These are phyloP conservation scores for Adelges cooleyi DNA, from an alignment of 1,140 invertebrate genomes.

Conservation along the genomic window DNA sequence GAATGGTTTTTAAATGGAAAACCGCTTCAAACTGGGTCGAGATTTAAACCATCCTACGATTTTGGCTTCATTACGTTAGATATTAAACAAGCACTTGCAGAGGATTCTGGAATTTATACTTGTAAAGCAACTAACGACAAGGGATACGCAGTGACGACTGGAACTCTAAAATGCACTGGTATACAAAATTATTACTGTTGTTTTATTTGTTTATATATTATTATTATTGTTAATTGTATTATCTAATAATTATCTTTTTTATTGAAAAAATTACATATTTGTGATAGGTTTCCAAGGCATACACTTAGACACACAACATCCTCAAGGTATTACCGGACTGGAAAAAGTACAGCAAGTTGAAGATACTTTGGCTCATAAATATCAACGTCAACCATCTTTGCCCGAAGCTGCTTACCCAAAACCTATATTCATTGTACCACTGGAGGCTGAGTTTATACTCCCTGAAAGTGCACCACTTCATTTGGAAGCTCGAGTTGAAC, in stretches of 20 bases:
- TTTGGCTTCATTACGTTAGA: constrained; percentile 80
- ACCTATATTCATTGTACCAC: constrained; percentile 74
- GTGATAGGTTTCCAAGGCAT: constrained; percentile 52
- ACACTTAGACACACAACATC: constrained; percentile 78
- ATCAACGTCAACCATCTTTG: constrained; percentile 47
- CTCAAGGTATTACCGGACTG: constrained; percentile 70
- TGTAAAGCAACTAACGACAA: constrained; percentile 85
- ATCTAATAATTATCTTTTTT: too few relatives aligned
- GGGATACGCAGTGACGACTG: constrained; percentile 75
- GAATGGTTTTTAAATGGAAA: constrained; percentile 85
- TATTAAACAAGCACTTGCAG: constrained; percentile 64
- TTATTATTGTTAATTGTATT: too few relatives aligned
- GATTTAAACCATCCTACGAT: constrained; percentile 75
- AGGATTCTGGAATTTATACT: constrained; percentile 83
- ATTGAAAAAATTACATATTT: too few relatives aligned
- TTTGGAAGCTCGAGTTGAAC: constrained; percentile 86
- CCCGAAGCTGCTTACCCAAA: constrained; percentile 69
- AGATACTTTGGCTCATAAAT: constrained; percentile 57
- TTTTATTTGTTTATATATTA: background rate
- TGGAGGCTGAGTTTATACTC: constrained; percentile 69
- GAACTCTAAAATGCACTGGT: constrained; percentile 67
- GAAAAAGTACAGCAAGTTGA: constrained; percentile 77
- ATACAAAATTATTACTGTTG: constrained; percentile 29
- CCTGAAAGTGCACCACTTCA: constrained; percentile 81
- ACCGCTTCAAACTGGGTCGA: constrained; percentile 61